A percentile compares a stretch with the other conserved stretches of the same genome.
phyloP scores from a whole-genome alignment of 2,888 invertebrate genomes.

The Loripinus fragilis region DNA sequence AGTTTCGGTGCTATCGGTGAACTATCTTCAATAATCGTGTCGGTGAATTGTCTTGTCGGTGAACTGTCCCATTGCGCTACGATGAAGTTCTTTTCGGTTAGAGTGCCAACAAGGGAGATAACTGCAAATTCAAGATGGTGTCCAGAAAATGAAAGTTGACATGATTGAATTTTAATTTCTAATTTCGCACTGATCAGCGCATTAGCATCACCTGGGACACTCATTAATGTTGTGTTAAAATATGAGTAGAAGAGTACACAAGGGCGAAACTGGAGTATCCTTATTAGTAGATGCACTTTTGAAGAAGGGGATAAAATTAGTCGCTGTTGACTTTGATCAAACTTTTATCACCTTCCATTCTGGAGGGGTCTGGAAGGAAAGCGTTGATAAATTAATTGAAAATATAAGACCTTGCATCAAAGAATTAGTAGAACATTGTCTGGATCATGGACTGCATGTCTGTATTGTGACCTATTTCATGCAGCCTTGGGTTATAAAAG shows the following conservation, averaged over 20 bases:
- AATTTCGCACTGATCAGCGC: too few species aligned
- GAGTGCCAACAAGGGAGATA: not conserved
- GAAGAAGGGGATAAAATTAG: conserved; percentile 74
- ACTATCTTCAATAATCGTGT: too few species aligned
- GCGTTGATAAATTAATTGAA: conserved; percentile 69
- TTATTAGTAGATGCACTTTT: conserved; percentile 65
- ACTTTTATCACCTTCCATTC: conserved; percentile 80
- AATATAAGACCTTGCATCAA: conserved; percentile 78
- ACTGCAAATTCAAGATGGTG: conserved; percentile 5
- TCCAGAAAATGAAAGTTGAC: not conserved
- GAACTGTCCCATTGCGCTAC: too few species aligned
- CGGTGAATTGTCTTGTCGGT: too few species aligned
- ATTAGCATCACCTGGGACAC: not conserved
- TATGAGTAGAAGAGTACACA: conserved; percentile 44
- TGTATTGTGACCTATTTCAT: conserved; percentile 80
- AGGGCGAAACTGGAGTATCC: conserved; percentile 36
- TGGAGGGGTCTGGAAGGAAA: conserved; percentile 78
- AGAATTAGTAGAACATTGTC: conserved; percentile 72
- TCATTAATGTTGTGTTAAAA: not conserved
- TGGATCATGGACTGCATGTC: conserved; percentile 70
- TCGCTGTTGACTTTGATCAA: conserved; percentile 81
- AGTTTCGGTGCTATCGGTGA: too few species aligned
- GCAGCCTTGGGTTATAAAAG: conserved; percentile 77
- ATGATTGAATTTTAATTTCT: not conserved
- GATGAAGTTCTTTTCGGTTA: too few species aligned